Conservation (phyloP, 1,140 invertebrate genomes). For the Capitella teleta region DNA sequence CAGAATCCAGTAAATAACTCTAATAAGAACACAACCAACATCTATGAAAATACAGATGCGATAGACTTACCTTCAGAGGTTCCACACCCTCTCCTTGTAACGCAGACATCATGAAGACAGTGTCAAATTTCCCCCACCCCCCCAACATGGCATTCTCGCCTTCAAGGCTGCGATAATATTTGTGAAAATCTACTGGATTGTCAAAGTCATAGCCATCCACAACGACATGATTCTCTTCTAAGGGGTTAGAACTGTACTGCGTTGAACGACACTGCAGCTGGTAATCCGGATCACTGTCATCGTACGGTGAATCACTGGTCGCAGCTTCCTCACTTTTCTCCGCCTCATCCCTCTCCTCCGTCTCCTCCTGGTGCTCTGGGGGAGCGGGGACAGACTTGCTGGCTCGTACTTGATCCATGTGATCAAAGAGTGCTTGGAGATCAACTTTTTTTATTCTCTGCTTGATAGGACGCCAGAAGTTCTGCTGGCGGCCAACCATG, state of each 20-base stretch:
- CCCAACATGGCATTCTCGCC: conserved; percentile 10
- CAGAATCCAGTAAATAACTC: conserved; percentile 56
- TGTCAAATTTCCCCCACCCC: conserved; percentile 64
- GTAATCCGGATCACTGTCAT: no score
- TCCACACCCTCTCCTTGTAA: conserved; percentile 63
- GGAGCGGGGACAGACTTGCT: neutral
- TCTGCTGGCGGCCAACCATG: conserved; percentile 24
- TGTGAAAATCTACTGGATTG: neutral
- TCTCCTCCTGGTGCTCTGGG: neutral
- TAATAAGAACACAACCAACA: neutral
- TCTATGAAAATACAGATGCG: neutral
- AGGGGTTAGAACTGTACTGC: neutral
- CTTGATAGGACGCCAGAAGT: conserved; percentile 9
- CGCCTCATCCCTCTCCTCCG: conserved; percentile 1
- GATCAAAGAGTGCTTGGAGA: conserved; percentile 10
- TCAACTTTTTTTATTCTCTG: conserved; percentile 4
- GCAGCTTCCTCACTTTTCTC: no score
- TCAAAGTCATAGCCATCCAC: neutral
- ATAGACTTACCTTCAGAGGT: conserved; percentile 54
- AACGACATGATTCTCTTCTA: no score
- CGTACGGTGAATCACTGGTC: no score
- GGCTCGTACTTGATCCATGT: conserved; percentile 5
- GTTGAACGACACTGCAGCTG: no score
- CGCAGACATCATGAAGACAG: conserved; percentile 82
- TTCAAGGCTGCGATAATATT: conserved; percentile 8